These are phyloP conservation scores for Picus viridis DNA, from an alignment of 2,797 vertebrate species.

Conservation along the genomic window DNA sequence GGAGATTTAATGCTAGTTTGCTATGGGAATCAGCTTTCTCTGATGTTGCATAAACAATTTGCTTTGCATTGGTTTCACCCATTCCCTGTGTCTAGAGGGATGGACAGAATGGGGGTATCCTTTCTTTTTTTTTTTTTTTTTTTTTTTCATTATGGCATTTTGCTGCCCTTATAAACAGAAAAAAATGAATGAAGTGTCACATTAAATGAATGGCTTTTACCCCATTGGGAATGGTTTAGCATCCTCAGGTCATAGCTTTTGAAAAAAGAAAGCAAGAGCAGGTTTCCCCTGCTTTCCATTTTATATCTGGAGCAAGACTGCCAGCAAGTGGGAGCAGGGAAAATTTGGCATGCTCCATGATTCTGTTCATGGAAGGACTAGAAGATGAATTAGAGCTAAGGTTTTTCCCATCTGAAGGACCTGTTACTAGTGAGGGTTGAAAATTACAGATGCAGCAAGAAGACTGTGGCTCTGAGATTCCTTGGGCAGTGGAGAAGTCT, in stretches of 20 bases:
- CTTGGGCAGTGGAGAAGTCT: not conserved
- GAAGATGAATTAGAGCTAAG: fast-evolving
- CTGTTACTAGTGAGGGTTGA: not conserved
- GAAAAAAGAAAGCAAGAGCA: not conserved
- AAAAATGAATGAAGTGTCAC: not conserved
- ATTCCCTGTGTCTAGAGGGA: not conserved
- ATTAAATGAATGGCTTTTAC: not conserved
- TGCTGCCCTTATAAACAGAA: not conserved
- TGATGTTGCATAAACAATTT: not conserved
- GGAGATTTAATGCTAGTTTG: not conserved
- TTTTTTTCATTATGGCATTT: not conserved
- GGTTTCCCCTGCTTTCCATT: not conserved
- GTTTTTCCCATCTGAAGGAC: not conserved
- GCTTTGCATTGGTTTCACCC: not conserved
- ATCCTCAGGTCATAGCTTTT: not conserved
- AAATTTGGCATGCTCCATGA: not conserved
- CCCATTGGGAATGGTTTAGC: not conserved
- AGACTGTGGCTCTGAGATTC: not conserved
- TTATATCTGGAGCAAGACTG: not conserved
- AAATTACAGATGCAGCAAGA: not conserved
- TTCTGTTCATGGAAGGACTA: not conserved
- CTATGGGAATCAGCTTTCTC: not conserved
- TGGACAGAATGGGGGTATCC: not conserved
- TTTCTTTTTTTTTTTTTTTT: not conserved
- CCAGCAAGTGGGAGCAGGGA: not conserved